Conservation (phyloP, 2,797 vertebrate genomes). For the Hippoglossus hippoglossus region DNA sequence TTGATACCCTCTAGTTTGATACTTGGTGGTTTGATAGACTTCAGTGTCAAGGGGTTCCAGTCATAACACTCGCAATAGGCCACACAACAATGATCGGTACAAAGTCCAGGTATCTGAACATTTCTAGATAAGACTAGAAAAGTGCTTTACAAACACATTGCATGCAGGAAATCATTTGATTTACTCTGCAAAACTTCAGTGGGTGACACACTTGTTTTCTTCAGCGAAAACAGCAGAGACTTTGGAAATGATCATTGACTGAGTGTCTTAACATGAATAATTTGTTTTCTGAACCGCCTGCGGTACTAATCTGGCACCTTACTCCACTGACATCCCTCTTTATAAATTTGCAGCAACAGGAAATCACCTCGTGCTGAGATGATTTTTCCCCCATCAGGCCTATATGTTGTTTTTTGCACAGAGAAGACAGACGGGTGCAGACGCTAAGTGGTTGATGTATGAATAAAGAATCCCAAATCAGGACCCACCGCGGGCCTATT, state of each 20-base stretch:
- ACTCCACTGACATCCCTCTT: slow-evolving; percentile 61
- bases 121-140: too few relatives aligned
- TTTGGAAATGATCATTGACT: slow-evolving; percentile 60
- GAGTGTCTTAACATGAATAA: slow-evolving; percentile 71
- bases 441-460: slow-evolving; percentile 57
- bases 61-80: too few relatives aligned
- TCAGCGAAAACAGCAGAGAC: slow-evolving; percentile 46
- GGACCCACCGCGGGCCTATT: slow-evolving; percentile 59
- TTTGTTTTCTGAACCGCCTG: slow-evolving; percentile 61
- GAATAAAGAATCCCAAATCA: slow-evolving; percentile 67
- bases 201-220: slow-evolving; percentile 57
- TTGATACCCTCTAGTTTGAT: too few relatives aligned
- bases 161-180: slow-evolving; percentile 23
- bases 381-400: slow-evolving; percentile 54
- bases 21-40: too few relatives aligned
- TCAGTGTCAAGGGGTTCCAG: too few relatives aligned
- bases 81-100: too few relatives aligned
- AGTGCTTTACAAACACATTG: too few relatives aligned
- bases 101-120: too few relatives aligned
- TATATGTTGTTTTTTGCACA: slow-evolving; percentile 51
- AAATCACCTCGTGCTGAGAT: slow-evolving; percentile 55
- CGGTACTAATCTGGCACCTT: slow-evolving; percentile 69
- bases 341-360: slow-evolving; percentile 53
- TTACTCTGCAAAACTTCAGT: slow-evolving; percentile 56
- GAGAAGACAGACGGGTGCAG: slow-evolving; percentile 35